Percentiles rank a stretch among this genome's conserved stretches.
These are phyloP conservation scores for Aphidius gifuensis DNA, from an alignment of 1,140 invertebrate genomes.

Conservation along the genomic window DNA sequence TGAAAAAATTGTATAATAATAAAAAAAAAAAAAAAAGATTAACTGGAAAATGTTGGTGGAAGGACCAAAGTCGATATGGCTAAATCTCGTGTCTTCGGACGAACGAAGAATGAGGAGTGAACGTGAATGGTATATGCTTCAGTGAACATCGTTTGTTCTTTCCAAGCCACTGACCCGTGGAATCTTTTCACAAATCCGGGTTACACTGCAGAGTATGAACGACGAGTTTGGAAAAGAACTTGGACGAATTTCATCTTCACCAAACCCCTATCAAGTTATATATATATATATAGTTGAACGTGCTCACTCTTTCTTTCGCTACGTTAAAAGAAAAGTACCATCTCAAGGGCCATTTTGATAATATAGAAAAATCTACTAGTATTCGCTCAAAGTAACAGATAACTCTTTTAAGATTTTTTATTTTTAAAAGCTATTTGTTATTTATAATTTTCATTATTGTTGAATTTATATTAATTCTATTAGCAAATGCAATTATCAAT, in stretches of 20 bases:
- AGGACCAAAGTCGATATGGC: slow-evolving; percentile 34
- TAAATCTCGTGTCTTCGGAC: slow-evolving; percentile 30
- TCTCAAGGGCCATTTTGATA: slow-evolving; percentile 33
- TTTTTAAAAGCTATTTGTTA: too few species aligned
- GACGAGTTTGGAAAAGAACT: background rate
- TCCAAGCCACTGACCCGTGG: slow-evolving; percentile 51
- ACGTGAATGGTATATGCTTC: slow-evolving; percentile 48
- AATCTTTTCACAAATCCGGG: slow-evolving; percentile 55
- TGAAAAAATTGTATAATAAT: background rate
- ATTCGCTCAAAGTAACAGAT: slow-evolving; percentile 21
- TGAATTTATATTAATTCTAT: too few species aligned
- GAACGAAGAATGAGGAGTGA: slow-evolving; percentile 31
- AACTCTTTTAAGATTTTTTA: too few species aligned
- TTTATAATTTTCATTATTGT: too few species aligned
- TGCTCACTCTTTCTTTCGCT: background rate
- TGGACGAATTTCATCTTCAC: slow-evolving; percentile 22
- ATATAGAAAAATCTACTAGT: slow-evolving; percentile 24
- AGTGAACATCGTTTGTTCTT: slow-evolving; percentile 55
- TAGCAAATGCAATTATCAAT: too few species aligned
- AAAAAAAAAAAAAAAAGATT: background rate
- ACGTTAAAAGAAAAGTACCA: background rate
- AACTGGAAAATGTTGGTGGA: slow-evolving; percentile 20
- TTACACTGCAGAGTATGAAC: slow-evolving; percentile 37
- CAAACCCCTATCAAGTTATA: slow-evolving; percentile 7
- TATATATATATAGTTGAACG: slow-evolving; percentile 14